Percentiles rank a stretch among this genome's conserved stretches.
Evolutionary conservation across 2,797 vertebrate genomes (phyloP).

Genomic region (Arnoldichthys spilopterus): DNA sequence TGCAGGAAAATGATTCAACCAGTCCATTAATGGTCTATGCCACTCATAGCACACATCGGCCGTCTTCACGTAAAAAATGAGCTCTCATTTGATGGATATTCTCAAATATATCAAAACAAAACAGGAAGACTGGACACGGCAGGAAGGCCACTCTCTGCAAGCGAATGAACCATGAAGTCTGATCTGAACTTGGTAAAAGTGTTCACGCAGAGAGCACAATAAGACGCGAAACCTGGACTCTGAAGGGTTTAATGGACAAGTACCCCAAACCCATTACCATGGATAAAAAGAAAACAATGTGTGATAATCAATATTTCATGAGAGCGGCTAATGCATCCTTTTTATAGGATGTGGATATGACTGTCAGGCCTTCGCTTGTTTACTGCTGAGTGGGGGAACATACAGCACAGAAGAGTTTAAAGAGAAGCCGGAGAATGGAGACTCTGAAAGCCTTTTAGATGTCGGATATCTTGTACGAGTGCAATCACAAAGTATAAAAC

Average conservation of each 20-base stretch:
- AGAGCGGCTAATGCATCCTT: constrained; percentile 52
- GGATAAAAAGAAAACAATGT: constrained; percentile 50
- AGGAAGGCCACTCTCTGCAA: constrained; percentile 27
- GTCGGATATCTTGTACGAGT: background rate
- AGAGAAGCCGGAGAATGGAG: background rate
- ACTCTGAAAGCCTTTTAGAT: constrained; percentile 15
- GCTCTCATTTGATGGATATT: constrained; percentile 14
- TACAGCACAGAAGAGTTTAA: constrained; percentile 6
- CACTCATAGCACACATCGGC: background rate
- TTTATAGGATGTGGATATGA: constrained; percentile 48
- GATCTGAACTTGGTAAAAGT: constrained; percentile 38
- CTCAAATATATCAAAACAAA: constrained; percentile 17
- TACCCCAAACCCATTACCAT: constrained; percentile 52
- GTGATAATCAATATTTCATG: constrained; percentile 58
- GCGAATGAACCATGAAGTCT: constrained; percentile 44
- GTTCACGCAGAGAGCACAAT: background rate
- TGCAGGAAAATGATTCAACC: too few relatives aligned
- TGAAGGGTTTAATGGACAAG: constrained; percentile 41
- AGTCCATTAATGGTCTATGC: background rate
- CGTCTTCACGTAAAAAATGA: background rate
- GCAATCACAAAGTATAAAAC: background rate
- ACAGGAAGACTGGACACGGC: background rate
- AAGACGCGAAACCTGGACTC: constrained; percentile 11
- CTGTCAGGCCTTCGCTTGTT: constrained; percentile 37
- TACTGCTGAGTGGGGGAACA: constrained; percentile 28